These are phyloP conservation scores for Remorina albescens DNA, from an alignment of 2,797 vertebrate genomes.

Conservation along the genomic window DNA sequence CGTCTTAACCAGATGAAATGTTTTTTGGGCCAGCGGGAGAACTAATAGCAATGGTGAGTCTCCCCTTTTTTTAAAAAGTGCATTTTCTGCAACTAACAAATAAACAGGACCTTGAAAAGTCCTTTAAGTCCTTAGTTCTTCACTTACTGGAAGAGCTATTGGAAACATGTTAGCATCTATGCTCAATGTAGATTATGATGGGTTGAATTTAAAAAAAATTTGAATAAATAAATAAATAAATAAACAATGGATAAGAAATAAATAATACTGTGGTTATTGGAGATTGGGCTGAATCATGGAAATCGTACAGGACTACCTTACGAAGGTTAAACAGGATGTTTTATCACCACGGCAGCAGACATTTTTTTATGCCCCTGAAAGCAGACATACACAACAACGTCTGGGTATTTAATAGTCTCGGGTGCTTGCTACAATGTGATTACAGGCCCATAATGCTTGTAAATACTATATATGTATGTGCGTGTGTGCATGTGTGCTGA, in stretches of 20 bases:
- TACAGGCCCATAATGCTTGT: conserved; percentile 62
- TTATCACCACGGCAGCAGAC: conserved; percentile 25
- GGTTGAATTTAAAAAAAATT: no score
- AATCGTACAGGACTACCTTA: not conserved
- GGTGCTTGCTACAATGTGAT: conserved; percentile 61
- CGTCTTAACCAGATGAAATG: not conserved
- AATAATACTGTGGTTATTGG: not conserved
- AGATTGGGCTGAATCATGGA: not conserved
- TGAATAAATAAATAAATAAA: no score
- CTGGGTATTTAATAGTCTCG: conserved; percentile 55
- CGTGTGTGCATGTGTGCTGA: conserved; percentile 34
- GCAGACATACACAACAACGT: conserved; percentile 49
- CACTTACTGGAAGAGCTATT: not conserved
- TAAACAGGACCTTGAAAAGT: not conserved
- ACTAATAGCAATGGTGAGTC: not conserved
- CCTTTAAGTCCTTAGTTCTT: not conserved
- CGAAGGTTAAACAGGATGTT: conserved; percentile 1
- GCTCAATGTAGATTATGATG: not conserved
- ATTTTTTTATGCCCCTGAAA: conserved; percentile 24
- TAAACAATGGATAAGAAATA: no score
- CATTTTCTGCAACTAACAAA: not conserved
- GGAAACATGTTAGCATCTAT: no score
- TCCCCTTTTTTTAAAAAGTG: not conserved
- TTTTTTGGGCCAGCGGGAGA: not conserved
- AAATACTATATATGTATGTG: conserved; percentile 35